These are phyloP conservation scores for Actinemys pallida DNA, from an alignment of 2,113 vertebrate species.

Conservation along the genomic window DNA sequence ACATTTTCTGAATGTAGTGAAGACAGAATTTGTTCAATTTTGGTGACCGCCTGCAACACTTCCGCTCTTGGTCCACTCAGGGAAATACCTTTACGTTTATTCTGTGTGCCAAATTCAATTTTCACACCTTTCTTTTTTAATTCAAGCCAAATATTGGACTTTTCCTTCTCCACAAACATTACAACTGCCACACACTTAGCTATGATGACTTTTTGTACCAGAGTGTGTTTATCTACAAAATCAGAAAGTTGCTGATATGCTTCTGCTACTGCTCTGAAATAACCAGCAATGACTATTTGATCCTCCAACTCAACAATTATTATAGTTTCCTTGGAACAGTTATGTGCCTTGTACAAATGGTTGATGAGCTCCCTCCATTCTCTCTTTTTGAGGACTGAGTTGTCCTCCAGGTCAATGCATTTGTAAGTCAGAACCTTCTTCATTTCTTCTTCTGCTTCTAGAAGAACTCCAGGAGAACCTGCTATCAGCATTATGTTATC, in stretches of 20 bases:
- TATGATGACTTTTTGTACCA: slow-evolving; percentile 67
- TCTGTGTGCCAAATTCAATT: slow-evolving; percentile 56
- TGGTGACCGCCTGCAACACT: slow-evolving; percentile 65
- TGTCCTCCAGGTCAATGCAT: slow-evolving; percentile 79
- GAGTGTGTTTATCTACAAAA: slow-evolving; percentile 82
- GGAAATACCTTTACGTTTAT: slow-evolving; percentile 65
- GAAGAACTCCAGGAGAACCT: slow-evolving; percentile 61
- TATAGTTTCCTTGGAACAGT: slow-evolving; percentile 50
- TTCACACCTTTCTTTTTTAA: slow-evolving; percentile 65
- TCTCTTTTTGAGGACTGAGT: slow-evolving; percentile 63
- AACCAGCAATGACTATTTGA: slow-evolving; percentile 82
- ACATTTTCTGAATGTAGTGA: slow-evolving; percentile 66
- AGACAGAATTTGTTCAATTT: slow-evolving; percentile 59
- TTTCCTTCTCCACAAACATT: slow-evolving; percentile 78
- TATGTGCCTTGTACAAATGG: slow-evolving; percentile 44
- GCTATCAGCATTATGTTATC: slow-evolving; percentile 74
- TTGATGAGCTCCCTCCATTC: slow-evolving; percentile 79
- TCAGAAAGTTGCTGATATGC: slow-evolving; percentile 62
- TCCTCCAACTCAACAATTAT: slow-evolving; percentile 51
- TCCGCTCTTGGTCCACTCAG: slow-evolving; percentile 79
- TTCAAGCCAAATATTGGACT: slow-evolving; percentile 3
- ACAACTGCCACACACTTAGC: slow-evolving; percentile 65
- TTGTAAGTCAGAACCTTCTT: slow-evolving; percentile 62
- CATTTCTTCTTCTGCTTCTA: slow-evolving; percentile 80
- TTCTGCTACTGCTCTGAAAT: slow-evolving; percentile 62